A percentile compares a stretch with the other conserved stretches of the same genome.
Conservation (phyloP, 1,140 invertebrate genomes). For the Zaprionus ghesquierei region DNA sequence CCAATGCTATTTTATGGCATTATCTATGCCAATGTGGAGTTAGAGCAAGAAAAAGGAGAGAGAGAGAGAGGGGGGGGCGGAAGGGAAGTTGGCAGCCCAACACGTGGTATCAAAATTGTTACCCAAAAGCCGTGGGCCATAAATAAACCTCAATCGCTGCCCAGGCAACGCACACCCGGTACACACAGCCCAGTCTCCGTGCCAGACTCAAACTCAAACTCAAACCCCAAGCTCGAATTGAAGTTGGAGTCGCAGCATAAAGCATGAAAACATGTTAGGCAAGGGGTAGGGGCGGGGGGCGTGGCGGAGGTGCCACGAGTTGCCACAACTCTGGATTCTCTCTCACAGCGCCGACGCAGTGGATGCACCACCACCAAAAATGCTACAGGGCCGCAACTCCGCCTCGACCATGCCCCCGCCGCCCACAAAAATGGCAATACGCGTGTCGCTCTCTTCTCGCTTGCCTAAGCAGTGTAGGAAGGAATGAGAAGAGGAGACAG, state of each 20-base stretch:
- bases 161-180: slow-evolving; percentile 55
- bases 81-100: slow-evolving; percentile 33
- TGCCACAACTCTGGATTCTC: not conserved
- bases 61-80: not conserved
- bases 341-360: slow-evolving; percentile 61
- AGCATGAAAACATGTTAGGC: slow-evolving; percentile 33
- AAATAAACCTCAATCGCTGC: slow-evolving; percentile 75
- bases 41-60: not conserved
- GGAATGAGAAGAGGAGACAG: not conserved
- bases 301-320: not conserved
- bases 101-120: slow-evolving; percentile 72
- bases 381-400: slow-evolving; percentile 49
- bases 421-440: slow-evolving; percentile 48
- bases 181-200: slow-evolving; percentile 3
- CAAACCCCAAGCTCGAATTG: not conserved
- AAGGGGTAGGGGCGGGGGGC: slow-evolving; percentile 14
- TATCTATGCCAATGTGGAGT: slow-evolving; percentile 67
- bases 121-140: slow-evolving; percentile 73
- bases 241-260: slow-evolving; percentile 3
- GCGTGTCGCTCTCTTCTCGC: slow-evolving; percentile 72
- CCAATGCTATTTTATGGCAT: slow-evolving; percentile 14
- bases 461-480: not conserved
- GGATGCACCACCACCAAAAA: slow-evolving; percentile 55
- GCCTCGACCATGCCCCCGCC: slow-evolving; percentile 32
- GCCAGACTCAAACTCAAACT: not conserved